Conservation (phyloP, 2,888 invertebrate genomes). For the Scaptomyza polygonia region DNA sequence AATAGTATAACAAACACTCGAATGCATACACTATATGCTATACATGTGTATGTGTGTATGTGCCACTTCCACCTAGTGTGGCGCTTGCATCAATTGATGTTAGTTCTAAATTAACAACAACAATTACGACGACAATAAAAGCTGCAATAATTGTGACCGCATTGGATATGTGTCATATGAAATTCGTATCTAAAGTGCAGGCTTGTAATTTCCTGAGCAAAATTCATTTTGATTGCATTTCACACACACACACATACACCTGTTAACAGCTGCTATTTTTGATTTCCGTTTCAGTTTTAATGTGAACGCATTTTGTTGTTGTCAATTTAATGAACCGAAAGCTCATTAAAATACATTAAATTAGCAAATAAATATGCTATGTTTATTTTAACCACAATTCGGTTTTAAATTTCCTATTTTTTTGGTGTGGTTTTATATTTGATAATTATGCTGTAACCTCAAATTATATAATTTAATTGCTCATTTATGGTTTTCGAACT, state of each 20-base stretch:
- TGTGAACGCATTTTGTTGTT: constrained; percentile 56
- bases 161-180: constrained; percentile 75
- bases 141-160: constrained; percentile 63
- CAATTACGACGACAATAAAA: constrained; percentile 7
- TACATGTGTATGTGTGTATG: constrained; percentile 13
- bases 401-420: constrained; percentile 17
- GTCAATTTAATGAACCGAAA: constrained; percentile 46
- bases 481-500: constrained; percentile 7
- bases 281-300: constrained; percentile 52
- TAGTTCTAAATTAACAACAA: constrained; percentile 1
- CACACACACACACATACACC: constrained; percentile 8
- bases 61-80: constrained; percentile 7
- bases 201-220: constrained; percentile 60
- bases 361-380: constrained; percentile 40
- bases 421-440: constrained; percentile 7
- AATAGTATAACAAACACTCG: constrained; percentile 55
- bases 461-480: constrained; percentile 10
- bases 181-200: constrained; percentile 41
- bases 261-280: constrained; percentile 25
- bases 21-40: constrained; percentile 12
- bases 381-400: constrained; percentile 3
- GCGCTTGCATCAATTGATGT: neutral
- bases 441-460: neutral
- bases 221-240: constrained; percentile 70
- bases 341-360: constrained; percentile 52